Base-by-base conservation (phyloP, 2,113 vertebrate genomes). In the Riparia riparia region DNA sequence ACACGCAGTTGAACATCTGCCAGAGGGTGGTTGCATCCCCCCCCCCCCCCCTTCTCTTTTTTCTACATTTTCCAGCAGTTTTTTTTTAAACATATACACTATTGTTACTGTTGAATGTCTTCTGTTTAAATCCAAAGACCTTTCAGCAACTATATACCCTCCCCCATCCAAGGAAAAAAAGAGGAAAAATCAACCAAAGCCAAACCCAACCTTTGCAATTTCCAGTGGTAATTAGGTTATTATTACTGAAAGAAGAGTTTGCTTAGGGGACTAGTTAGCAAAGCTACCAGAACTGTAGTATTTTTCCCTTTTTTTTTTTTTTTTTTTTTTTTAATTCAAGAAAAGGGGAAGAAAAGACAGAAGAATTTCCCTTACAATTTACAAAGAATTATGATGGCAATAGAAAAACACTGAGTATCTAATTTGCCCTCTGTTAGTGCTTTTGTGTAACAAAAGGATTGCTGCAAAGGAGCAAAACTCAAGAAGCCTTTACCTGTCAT, bases 201-300 rank as follows among this genome's bases (percentile, higher is more conserved):
- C 26, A 84, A 54, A 54, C 15, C 11, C 8, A 91, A 72, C 45
- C 76, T 93, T 96, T 95, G 51, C 69, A 96, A 90, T 85, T 93
- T 90, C 85, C 90, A 66, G 72, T 94, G 71, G 71, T 89, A 96
- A 98, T 96, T 91, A 97, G 68, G 78, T 77, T 97, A 95, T 86
- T 73, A 96, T 97, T 94, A 96, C 93, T 94, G 84, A 95, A 87
- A 95, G 87, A 95, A 86, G 31, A 91, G 66, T 94, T 95, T 97
- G 83, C 96, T 98, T 96, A 95, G 58, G 87, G 87, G 91, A 95
- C 90, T 94, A 95, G 89, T 96, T 97, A 98, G 86, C 86, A 96
- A 95, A 97, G 92, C 86, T 96, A 95, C 79, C 82, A 97, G 72
- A 45, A 95, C 82, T 81, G 90, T 85, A 69, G 61, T 89, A 95